Evolutionary conservation across 2,113 vertebrate genomes (phyloP).

Genomic region (Sylvia atricapilla): DNA sequence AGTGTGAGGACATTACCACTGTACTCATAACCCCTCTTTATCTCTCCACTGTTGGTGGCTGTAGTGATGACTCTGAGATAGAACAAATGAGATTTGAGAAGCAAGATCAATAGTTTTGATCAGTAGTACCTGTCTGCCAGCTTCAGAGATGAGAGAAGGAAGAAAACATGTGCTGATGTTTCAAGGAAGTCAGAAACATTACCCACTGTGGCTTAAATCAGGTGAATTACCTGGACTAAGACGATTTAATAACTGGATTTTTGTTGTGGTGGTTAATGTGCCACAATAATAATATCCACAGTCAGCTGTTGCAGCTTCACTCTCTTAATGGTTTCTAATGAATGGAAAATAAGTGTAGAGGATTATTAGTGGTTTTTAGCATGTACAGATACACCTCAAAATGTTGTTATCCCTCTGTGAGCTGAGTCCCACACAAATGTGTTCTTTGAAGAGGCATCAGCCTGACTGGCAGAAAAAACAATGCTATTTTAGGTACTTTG

Average conservation of each 20-base stretch:
- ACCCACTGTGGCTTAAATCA: not conserved
- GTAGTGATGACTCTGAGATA: not conserved
- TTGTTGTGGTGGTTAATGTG: not conserved
- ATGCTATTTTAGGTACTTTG: fast-evolving
- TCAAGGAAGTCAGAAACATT: not conserved
- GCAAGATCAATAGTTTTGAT: not conserved
- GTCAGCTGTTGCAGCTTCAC: not conserved
- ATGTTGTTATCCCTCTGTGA: not conserved
- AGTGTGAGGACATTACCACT: not conserved
- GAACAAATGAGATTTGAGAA: not conserved
- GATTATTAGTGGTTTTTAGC: not conserved
- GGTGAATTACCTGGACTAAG: not conserved
- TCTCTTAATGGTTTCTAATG: not conserved
- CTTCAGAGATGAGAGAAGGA: not conserved
- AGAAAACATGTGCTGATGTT: not conserved
- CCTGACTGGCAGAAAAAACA: not conserved
- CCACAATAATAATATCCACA: not conserved
- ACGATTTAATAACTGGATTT: not conserved
- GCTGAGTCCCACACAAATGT: not conserved
- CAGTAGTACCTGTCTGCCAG: not conserved
- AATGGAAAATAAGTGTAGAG: not conserved
- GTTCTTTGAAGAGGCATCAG: not conserved
- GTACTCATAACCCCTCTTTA: not conserved
- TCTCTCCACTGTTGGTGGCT: not conserved
- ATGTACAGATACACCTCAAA: not conserved